Percentiles rank a stretch among this genome's conserved stretches.
These are phyloP conservation scores for Coregonus sp. DNA, from an alignment of 2,797 vertebrate species.

Conservation along the genomic window DNA sequence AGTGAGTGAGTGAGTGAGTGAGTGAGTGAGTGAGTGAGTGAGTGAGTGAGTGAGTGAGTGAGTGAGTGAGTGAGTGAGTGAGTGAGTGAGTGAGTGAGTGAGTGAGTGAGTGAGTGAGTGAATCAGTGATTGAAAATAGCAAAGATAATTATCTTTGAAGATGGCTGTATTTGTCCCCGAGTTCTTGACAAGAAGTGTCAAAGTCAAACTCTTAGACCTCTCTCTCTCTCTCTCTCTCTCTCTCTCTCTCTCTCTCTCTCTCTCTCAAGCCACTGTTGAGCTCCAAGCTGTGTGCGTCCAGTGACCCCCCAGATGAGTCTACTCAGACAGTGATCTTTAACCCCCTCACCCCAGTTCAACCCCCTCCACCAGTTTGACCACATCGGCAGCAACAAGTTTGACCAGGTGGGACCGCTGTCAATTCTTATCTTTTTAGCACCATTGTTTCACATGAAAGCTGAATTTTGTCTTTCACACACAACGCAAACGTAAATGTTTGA, in stretches of 20 bases:
- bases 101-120: too few species aligned
- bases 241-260: background rate
- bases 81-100: too few species aligned
- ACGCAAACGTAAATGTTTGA: background rate
- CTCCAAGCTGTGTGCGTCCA: conserved; percentile 71
- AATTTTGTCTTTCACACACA: background rate
- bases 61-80: too few species aligned
- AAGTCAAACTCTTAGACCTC: conserved; percentile 37
- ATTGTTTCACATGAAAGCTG: background rate
- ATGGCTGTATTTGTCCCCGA: background rate
- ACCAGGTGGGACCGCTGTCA: conserved; percentile 80
- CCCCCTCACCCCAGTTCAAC: conserved; percentile 70
- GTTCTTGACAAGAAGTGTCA: conserved; percentile 28
- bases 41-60: too few species aligned
- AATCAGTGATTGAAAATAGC: conserved; percentile 7
- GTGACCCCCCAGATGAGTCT: conserved; percentile 46
- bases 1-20: too few species aligned
- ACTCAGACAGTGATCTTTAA: conserved; percentile 65
- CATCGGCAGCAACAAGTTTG: conserved; percentile 77
- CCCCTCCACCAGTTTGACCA: conserved; percentile 81
- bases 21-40: too few species aligned
- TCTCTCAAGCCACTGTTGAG: conserved; percentile 82
- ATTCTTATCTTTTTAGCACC: background rate
- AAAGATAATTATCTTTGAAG: conserved; percentile 34
- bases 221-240: conserved; percentile 15